phyloP scores from a whole-genome alignment of 30 jellyfish, hydroid and myxozoan genomes.

The Aurelia coerulea region DNA sequence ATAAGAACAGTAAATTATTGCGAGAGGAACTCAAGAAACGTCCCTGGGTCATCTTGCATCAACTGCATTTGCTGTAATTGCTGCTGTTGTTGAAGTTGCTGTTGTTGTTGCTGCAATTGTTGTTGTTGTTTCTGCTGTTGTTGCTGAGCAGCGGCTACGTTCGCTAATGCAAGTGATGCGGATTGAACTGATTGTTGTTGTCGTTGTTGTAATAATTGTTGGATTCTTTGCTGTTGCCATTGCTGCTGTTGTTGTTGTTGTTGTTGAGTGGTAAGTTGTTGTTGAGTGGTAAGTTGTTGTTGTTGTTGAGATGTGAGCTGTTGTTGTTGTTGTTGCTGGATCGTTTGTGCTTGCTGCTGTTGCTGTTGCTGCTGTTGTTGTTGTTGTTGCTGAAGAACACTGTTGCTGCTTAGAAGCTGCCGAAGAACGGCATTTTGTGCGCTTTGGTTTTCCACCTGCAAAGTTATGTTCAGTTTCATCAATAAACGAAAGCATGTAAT shows the following conservation, averaged over 20 bases:
- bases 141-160: slow-evolving; percentile 37
- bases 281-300: neutral
- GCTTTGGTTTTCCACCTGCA: too few relatives aligned
- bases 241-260: slow-evolving; percentile 7
- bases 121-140: slow-evolving; percentile 33
- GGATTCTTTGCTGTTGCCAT: slow-evolving; percentile 28
- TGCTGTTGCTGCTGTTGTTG: neutral
- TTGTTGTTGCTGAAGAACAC: neutral
- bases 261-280: neutral
- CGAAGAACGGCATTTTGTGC: neutral
- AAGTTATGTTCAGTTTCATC: too few relatives aligned
- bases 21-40: slow-evolving; percentile 14
- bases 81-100: slow-evolving; percentile 11
- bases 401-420: neutral
- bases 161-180: slow-evolving; percentile 31
- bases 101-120: slow-evolving; percentile 4
- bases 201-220: slow-evolving; percentile 9
- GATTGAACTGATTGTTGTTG: slow-evolving; percentile 21
- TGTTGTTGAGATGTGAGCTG: neutral
- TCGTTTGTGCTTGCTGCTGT: neutral
- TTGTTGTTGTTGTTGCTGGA: slow-evolving; percentile 12
- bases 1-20: neutral
- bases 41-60: slow-evolving; percentile 21
- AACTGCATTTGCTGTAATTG: slow-evolving; percentile 26
- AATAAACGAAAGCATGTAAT: too few relatives aligned